Base-by-base conservation (phyloP, 2,888 invertebrate species). In the Troilus luridus region DNA sequence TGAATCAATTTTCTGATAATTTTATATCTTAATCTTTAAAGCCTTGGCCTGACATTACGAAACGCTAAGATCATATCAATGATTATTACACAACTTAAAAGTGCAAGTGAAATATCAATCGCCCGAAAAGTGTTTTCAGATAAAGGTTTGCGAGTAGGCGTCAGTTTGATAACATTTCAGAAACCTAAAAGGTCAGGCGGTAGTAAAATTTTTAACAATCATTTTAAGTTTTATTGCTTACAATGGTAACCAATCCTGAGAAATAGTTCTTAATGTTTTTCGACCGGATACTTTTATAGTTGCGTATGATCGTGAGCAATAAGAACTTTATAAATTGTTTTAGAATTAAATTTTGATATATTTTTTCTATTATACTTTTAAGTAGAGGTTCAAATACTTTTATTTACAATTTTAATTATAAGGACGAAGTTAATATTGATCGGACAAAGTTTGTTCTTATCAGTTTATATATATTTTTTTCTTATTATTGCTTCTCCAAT, bases 121-220 rank as follows among this genome's bases (percentile, higher is more conserved):
- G 41, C 7, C 72, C 72, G 41, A 77, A 77, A 77, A 77, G 17
- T 41, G 6, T 77, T 27, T 41, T 17, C 17, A 2, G 27, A 77
- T 41, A 77, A 77, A 77, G 27, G 41, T 77, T 77, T 27, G 21
- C 2, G 41, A 41, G 72, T 77, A 77, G 72, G 72, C 17, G 72
- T 41, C 27, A 67, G 67, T 12, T 27, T 27, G 11, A 27, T 67
- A 67, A 24, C 64, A 67, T 67, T 67, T 67, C 24, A 24, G 27
- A 77, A 77, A 41, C 27, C 0, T 2, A 24, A 77, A 67, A 77
- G 27, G 72, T 77, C 72, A 77, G 72, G 12, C 7, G 72, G 72
- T 41, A 77, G 72, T 77, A 77, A 77, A 77, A 77, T 17, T 77
- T 77, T 77, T 77, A 77, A 77, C 27, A 77, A 77, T 77, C 41